Evolutionary conservation across 2,888 invertebrate genomes (phyloP), one percentile per base, ranked within the genome.

Genomic region (Gymnosoma rotundatum): DNA sequence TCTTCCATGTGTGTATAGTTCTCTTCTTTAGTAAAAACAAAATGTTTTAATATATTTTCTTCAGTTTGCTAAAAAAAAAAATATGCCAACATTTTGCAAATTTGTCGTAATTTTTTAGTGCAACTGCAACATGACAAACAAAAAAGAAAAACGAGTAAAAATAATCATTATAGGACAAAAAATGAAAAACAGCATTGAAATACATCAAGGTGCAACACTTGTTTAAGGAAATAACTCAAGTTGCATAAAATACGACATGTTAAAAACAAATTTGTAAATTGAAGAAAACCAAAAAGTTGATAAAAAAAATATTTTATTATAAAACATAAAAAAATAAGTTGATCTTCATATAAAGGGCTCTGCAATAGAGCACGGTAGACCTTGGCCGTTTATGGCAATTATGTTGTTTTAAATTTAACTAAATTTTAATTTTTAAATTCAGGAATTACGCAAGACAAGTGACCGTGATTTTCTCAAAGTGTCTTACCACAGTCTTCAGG

Each of bases 131-230:
- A 69, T 78, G 81, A 73, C 76, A 83, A 73, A 61, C 72, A 45
- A 25, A 25, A 25, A 25, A 25, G 25, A 67, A 45, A 50, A 67
- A 78, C 67, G 72, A 52, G 58, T 81, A 73, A 63, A 76, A 78
- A 73, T 73, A 72, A 63, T 78, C 67, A 54, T 18, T 48, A 52
- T 21, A 81, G 58, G 64, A 78, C 48, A 45, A 54, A 72, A 67
- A 56, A 64, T 81, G 56, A 64, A 81, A 70, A 69, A 75, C 36
- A 75, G 6, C 75, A 38, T 42, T 52, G 42, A 64, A 81, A 81
- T 78, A 78, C 78, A 81, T 84, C 81, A 81, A 73, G 81, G 78
- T 81, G 83, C 73, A 84, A 84, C 84, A 84, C 78, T 84, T 84
- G 81, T 73, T 81, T 48, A 58, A 14, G 75, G 20, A 54, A 64